Base-by-base conservation (phyloP, 2,797 vertebrate species). In the Apogon hyalosoma region DNA sequence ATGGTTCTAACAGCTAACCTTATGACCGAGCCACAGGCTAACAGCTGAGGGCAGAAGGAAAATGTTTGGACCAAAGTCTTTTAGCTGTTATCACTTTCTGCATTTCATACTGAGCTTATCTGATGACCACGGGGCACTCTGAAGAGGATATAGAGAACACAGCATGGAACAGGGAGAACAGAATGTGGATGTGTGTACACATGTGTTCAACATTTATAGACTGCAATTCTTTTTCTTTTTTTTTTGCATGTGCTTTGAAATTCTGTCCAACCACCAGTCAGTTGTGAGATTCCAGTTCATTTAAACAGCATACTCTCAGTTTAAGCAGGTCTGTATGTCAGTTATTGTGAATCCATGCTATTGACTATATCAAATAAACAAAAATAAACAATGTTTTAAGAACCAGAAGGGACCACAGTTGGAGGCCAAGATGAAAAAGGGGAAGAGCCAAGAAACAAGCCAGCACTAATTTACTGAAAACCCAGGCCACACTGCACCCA, bases 51-150 rank as follows among this genome's bases (percentile, higher is more conserved):
- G 73, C 79, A 70, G 59, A 60, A 74, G 16, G 47, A 80, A 84
- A 75, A 77, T 68, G 73, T 76, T 68, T 61, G 68, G 75, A 69
- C 79, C 67, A 55, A 64, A 83, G 73, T 72, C 73, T 70, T 73
- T 50, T 50, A 52, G 71, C 58, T 0, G 45, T 83, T 85, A 89
- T 87, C 79, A 2, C 67, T 69, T 47, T 64, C 50, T 73, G 72
- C 49, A 66, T 79, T 86, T 87, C 64, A 82, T 68, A 64, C 31
- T 0, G 7, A 61, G 55, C 67, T 87, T 85, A 88, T 84, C 85
- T 83, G 84, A 85, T 79, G 77, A 82, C 86, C 80, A 67, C 33
- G 1, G 59, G 73, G 70, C 59, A 41, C 51, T 63, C 33, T 50
- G 68, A 66, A 79, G 67, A 73, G 53, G 75, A 73, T 81, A 75